Base-by-base conservation (phyloP, 2,888 invertebrate species). In the Isotomurus palustris region DNA sequence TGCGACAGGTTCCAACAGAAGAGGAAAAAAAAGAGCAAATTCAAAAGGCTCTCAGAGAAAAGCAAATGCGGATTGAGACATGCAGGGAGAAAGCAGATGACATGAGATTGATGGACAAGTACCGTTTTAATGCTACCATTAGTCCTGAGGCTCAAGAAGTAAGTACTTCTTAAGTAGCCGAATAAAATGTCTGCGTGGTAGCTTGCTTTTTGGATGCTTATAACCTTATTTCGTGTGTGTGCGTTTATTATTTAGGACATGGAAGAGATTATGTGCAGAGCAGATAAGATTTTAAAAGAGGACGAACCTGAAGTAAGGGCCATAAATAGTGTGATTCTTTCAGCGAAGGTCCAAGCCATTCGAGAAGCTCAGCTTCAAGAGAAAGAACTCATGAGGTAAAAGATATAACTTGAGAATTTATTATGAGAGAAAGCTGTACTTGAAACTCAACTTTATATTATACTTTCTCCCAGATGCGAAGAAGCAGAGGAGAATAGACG, bases 331-430 rank as follows among this genome's bases (percentile, higher is more conserved):
- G 79, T 91, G 62, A 88, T 91, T 70, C 76, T 91, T 12, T 87
- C 87, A 17, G 87, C 88, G 21, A 91, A 91, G 74, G 91, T 90
- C 68, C 84, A 88, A 72, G 87, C 89, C 0, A 87, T 91, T 45
- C 78, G 91, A 19, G 88, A 90, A 74, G 89, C 88, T 0, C 91
- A 91, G 77, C 82, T 90, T 58, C 81, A 80, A 1, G 88, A 88
- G 74, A 78, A 77, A 68, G 74, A 75, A 65, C 74, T 76, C 58
- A 71, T 71, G 57, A 56, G 55, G 63, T 69, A 47, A 27, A 80
- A 53, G 17, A 24, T 24, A 19, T 22, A n/a, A n/a, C 25, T n/a
- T 29, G 17, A 43, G 17, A 38, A 53, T 24, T 43, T 22, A 48
- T 35, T 17, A n/a, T 50, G 17, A 21, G 1, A 22, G 21, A 22